Evolutionary conservation across 2,113 vertebrate genomes (phyloP).

Genomic region (Sardina pilchardus): DNA sequence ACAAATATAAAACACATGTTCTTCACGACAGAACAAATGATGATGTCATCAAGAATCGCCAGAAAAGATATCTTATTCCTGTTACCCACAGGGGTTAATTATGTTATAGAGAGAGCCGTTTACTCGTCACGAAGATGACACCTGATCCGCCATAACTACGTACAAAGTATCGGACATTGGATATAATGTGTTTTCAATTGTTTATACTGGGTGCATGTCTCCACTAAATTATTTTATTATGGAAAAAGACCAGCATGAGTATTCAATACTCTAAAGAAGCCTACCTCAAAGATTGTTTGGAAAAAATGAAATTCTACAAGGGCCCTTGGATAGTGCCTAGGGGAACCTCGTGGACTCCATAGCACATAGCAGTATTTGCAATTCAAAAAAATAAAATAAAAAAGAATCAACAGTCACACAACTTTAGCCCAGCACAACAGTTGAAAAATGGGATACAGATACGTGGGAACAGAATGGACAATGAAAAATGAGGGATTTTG

Average conservation of each 20-base stretch:
- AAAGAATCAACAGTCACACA: slow-evolving; percentile 11
- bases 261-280: not conserved
- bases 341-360: not conserved
- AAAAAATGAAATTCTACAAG: not conserved
- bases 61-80: not conserved
- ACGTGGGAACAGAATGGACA: slow-evolving; percentile 57
- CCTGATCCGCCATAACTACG: not conserved
- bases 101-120: not conserved
- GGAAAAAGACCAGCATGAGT: not conserved
- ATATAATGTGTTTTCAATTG: not conserved
- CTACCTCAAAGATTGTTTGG: not conserved
- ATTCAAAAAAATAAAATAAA: slow-evolving; percentile 9
- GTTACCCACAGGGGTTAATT: not conserved
- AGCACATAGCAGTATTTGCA: slow-evolving; percentile 2
- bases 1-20: slow-evolving; percentile 3
- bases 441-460: slow-evolving; percentile 56
- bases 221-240: not conserved
- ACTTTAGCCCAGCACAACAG: slow-evolving; percentile 33
- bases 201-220: not conserved
- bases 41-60: slow-evolving; percentile 13
- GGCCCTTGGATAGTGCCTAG: slow-evolving; percentile 5
- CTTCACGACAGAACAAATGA: not conserved
- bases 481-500: slow-evolving; percentile 46
- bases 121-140: not conserved
- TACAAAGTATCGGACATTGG: not conserved